Base-by-base conservation (phyloP, 2,113 vertebrate species). In the Urocitellus parryii region DNA sequence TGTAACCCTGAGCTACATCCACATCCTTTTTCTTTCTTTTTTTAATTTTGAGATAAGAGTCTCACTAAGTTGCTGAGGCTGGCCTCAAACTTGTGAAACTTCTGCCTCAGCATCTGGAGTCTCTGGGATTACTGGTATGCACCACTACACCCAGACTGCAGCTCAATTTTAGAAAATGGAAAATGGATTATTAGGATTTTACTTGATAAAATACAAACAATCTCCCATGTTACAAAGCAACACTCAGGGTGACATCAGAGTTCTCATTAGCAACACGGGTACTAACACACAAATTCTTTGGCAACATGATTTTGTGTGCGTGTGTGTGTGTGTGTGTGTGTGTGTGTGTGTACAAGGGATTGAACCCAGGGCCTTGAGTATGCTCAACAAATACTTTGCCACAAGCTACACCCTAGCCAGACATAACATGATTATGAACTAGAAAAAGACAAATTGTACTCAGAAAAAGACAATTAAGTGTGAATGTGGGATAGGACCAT, bases 171-270 rank as follows among this genome's bases (percentile, higher is more conserved):
- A 96, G 67, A 45, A 93, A 73, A 70, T 20, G 32, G 51, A 81
- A 95, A 96, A 81, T 85, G 2, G 18, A 77, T 72, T 94, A 70
- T 77, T 95, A 58, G 63, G 42, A 90, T 92, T 90, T 94, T 37
- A 68, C 53, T 92, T 87, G 68, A 51, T 25, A 72, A 97, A 93
- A 79, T 17, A 48, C n/a, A 34, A 95, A 72, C 4, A 32, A 56
- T 89, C 53, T 76, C 67, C n/a, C 17, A 48, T 22, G 13, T 56
- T 89, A 79, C 58, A 79, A 95, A 90, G 93, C 37, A 82, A 11
- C 32, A 79, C 48, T 25, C 65, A 91, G 39, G 37, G 4, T 61
- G 34, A 78, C 53, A 67, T 20, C 45, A 81, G 63, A 65, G 51
- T 61, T 91, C 61, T 88, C 42, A 82, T 51, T 39, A 85, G 78